phyloP scores from a whole-genome alignment of 2,888 invertebrate genomes.

The Idaea aversata region DNA sequence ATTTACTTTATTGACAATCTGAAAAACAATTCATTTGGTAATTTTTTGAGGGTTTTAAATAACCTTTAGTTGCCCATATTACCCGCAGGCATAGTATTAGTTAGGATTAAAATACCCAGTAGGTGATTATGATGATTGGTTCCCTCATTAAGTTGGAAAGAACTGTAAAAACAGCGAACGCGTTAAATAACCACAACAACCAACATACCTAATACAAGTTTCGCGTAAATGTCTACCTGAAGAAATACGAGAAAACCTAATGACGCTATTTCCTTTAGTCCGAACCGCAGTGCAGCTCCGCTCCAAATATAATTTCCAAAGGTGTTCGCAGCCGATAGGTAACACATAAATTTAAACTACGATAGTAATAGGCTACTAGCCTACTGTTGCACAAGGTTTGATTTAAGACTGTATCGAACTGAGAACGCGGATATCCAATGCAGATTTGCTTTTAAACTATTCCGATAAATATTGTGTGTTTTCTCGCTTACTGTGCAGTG shows the following conservation, averaged over 20 bases:
- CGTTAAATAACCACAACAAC: conserved; percentile 33
- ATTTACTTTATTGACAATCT: no score
- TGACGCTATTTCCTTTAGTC: conserved; percentile 72
- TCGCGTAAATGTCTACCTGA: conserved; percentile 61
- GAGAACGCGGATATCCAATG: conserved; percentile 50
- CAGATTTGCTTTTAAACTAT: conserved; percentile 24
- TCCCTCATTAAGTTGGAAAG: conserved; percentile 16
- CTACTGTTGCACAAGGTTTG: conserved; percentile 55
- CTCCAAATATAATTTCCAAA: conserved; percentile 71
- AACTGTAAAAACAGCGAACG: conserved; percentile 32
- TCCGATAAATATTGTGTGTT: not conserved
- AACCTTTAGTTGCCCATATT: no score
- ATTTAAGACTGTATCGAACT: conserved; percentile 56
- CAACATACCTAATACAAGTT: conserved; percentile 41
- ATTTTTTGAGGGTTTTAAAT: no score
- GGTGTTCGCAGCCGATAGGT: conserved; percentile 66
- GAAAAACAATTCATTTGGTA: no score
- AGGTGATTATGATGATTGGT: not conserved
- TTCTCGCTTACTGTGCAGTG: not conserved
- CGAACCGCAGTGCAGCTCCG: conserved; percentile 64
- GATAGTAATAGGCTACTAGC: conserved; percentile 67
- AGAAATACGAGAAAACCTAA: conserved; percentile 75
- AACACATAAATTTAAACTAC: conserved; percentile 71
- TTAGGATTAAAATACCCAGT: not conserved
- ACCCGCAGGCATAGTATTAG: not conserved